phyloP scores from a whole-genome alignment of 92 coral and sea anemone species.

The Desmophyllum pertusum region DNA sequence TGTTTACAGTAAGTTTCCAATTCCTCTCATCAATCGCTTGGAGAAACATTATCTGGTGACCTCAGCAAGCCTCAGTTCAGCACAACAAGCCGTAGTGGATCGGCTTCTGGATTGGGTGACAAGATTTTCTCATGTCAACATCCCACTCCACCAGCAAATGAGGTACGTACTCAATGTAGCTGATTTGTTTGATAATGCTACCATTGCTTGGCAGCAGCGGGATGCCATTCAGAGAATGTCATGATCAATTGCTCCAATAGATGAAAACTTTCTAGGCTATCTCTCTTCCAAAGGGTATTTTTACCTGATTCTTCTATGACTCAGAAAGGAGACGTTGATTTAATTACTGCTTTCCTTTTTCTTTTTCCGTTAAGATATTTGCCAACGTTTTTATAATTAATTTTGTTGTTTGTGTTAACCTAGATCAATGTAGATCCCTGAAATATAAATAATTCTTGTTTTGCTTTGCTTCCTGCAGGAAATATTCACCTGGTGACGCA shows the following conservation, averaged over 20 bases:
- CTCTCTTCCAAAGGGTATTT: not conserved
- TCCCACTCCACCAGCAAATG: slow-evolving; percentile 47
- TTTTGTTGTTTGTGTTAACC: not conserved
- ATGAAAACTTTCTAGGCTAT: too few species aligned
- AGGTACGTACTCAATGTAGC: slow-evolving; percentile 25
- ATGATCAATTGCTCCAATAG: too few species aligned
- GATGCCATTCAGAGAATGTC: too few species aligned
- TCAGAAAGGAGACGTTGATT: too few species aligned
- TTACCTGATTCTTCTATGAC: not conserved
- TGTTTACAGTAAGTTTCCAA: slow-evolving; percentile 79
- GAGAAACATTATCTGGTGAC: slow-evolving; percentile 85
- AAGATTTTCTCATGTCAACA: slow-evolving; percentile 49
- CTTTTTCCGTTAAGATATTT: not conserved
- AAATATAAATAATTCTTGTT: not conserved
- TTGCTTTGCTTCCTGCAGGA: slow-evolving; percentile 21
- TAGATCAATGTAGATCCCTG: not conserved
- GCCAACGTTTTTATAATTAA: not conserved
- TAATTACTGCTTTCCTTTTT: not conserved
- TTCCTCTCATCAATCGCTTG: slow-evolving; percentile 83
- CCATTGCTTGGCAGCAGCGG: too few species aligned
- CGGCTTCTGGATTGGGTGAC: slow-evolving; percentile 65
- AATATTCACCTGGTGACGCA: slow-evolving; percentile 75
- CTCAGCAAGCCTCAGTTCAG: slow-evolving; percentile 65
- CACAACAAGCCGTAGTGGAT: slow-evolving; percentile 54
- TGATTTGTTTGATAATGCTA: not conserved